Evolutionary conservation across 2,888 invertebrate species (phyloP).

Genomic region (Quadroppia sp.): DNA sequence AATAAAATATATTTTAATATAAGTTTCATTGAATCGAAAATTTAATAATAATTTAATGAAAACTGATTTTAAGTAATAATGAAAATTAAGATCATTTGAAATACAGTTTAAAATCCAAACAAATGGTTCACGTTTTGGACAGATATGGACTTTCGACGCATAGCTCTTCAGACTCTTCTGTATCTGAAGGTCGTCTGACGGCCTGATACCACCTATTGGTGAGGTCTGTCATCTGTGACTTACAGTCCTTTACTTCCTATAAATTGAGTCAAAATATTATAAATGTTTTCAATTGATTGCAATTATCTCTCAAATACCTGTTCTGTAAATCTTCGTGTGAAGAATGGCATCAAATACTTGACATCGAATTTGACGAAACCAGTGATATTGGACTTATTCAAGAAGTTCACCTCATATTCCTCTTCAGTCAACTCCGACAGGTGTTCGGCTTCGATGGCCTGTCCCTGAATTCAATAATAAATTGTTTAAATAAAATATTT

Average conservation of each 20-base stretch:
- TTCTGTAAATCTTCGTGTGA: slow-evolving; percentile 90
- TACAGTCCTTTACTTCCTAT: slow-evolving; percentile 91
- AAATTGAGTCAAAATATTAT: slow-evolving; percentile 44
- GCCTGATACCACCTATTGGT: slow-evolving; percentile 98
- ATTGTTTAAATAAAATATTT: not conserved
- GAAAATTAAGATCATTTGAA: too few species aligned
- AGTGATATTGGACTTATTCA: slow-evolving; percentile 59
- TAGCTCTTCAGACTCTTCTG: slow-evolving; percentile 44
- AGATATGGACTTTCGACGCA: not conserved
- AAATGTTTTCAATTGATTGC: not conserved
- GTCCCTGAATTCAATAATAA: slow-evolving; percentile 58
- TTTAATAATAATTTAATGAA: too few species aligned
- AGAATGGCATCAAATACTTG: slow-evolving; percentile 92
- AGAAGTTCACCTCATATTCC: slow-evolving; percentile 81
- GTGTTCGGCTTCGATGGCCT: slow-evolving; percentile 88
- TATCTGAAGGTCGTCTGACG: slow-evolving; percentile 68
- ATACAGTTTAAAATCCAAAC: not conserved
- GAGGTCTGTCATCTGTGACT: slow-evolving; percentile 90
- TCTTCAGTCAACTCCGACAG: slow-evolving; percentile 80
- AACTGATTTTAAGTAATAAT: too few species aligned
- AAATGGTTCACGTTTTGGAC: not conserved
- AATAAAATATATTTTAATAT: too few species aligned
- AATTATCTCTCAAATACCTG: slow-evolving; percentile 60
- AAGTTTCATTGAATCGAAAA: too few species aligned
- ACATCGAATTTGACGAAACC: slow-evolving; percentile 89